These are phyloP conservation scores for Cylindroiulus punctatus DNA, from an alignment of 2,888 invertebrate genomes.

Conservation along the genomic window DNA sequence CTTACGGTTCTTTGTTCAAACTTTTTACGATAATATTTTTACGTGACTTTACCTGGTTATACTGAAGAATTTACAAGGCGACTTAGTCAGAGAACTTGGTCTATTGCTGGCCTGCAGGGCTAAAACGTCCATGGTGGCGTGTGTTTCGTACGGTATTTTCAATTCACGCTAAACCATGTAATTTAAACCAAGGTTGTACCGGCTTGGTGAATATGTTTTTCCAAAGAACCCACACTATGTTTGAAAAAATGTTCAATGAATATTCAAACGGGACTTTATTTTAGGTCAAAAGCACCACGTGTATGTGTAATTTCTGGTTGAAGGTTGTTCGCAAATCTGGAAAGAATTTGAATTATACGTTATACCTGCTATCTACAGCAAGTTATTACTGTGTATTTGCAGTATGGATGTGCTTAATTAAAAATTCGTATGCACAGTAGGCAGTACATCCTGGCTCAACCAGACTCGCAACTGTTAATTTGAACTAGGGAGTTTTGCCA, in stretches of 20 bases:
- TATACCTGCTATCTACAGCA: not conserved
- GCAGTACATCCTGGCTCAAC: not conserved
- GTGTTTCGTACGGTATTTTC: not conserved
- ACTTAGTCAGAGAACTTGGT: not conserved
- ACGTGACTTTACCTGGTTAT: not conserved
- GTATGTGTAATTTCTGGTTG: not conserved
- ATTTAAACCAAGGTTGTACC: not conserved
- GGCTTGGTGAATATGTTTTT: not conserved
- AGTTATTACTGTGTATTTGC: conserved; percentile 7
- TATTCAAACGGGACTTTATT: not conserved
- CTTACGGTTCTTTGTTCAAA: not conserved
- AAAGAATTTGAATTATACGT: conserved; percentile 3
- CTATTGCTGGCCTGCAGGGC: not conserved
- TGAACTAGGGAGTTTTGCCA: not conserved
- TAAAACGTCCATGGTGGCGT: not conserved
- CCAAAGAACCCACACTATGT: not conserved
- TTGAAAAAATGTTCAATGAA: not conserved
- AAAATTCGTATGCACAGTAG: not conserved
- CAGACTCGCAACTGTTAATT: not conserved
- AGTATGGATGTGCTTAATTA: not conserved
- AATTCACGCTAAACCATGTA: not conserved
- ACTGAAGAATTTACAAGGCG: not conserved
- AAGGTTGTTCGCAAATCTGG: not conserved
- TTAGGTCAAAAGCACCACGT: conserved; percentile 27
- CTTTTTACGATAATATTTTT: not conserved